A percentile compares a stretch with the other conserved stretches of the same genome.
Conservation (phyloP, 2,888 invertebrate genomes). For the Apamea crenata region DNA sequence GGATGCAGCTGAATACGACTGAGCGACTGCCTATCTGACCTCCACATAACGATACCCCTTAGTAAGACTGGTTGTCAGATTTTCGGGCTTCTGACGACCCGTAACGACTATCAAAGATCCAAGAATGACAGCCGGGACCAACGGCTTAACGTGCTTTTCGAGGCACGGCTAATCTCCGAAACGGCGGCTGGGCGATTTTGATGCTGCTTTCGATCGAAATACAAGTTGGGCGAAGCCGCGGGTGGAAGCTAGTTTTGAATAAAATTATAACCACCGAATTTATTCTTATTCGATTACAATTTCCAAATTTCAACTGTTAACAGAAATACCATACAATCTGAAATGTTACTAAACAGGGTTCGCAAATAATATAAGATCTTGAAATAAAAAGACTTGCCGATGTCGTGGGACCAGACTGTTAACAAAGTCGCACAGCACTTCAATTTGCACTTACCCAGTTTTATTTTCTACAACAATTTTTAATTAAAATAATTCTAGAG, state of each 20-base stretch:
- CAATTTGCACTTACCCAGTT: constrained; percentile 52
- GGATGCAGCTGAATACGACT: too few species aligned
- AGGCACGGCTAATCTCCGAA: too few species aligned
- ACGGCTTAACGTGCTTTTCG: too few species aligned
- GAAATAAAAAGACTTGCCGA: constrained; percentile 6
- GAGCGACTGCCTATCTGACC: too few species aligned
- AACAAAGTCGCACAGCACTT: constrained; percentile 38
- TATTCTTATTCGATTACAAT: not conserved
- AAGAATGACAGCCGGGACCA: too few species aligned
- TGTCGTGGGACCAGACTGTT: constrained; percentile 13
- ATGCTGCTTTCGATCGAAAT: too few species aligned
- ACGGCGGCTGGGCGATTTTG: too few species aligned
- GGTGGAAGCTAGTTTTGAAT: not conserved
- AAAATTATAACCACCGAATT: not conserved
- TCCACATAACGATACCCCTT: too few species aligned
- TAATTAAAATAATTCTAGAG: constrained; percentile 34
- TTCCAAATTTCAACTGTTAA: not conserved
- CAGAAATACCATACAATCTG: not conserved
- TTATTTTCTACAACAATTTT: constrained; percentile 37
- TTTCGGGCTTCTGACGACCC: too few species aligned
- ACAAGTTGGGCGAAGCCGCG: too few species aligned
- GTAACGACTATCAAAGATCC: too few species aligned
- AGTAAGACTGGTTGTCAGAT: too few species aligned
- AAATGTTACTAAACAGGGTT: not conserved
- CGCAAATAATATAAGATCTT: constrained; percentile 23